phyloP scores from a whole-genome alignment of 2,888 invertebrate species.

The Chrysomela aeneicollis region DNA sequence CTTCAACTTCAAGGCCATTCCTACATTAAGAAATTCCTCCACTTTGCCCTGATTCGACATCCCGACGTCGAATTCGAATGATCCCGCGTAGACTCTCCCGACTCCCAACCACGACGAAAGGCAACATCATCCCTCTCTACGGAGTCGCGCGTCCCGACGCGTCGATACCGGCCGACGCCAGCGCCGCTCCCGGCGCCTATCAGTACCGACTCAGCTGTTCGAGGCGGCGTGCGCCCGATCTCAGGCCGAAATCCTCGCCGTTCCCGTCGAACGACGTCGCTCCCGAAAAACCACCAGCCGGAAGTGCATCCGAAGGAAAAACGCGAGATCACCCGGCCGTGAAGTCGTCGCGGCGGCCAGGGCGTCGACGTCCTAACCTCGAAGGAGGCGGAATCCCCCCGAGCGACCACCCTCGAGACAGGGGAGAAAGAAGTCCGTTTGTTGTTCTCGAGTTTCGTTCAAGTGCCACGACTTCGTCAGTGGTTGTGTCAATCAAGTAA shows the following conservation, averaged over 20 bases:
- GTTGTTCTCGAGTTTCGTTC: neutral
- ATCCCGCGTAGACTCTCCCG: neutral
- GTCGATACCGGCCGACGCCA: constrained; percentile 38
- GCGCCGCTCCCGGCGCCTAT: constrained; percentile 55
- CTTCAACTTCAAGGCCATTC: too few species aligned
- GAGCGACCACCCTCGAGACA: neutral
- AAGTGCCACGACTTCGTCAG: too few species aligned
- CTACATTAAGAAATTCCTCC: too few species aligned
- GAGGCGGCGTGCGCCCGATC: constrained; percentile 49
- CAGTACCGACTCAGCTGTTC: constrained; percentile 54
- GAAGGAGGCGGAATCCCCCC: constrained; percentile 26
- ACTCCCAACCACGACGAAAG: too few species aligned
- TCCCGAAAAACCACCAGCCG: constrained; percentile 41
- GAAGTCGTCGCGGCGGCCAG: neutral
- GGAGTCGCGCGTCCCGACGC: constrained; percentile 6
- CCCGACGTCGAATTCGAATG: too few species aligned
- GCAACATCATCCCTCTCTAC: constrained; percentile 13
- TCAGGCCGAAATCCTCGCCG: constrained; percentile 34
- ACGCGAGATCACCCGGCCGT: constrained; percentile 3
- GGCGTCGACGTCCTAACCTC: constrained; percentile 37
- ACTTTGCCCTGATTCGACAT: too few species aligned
- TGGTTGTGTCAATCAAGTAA: too few species aligned
- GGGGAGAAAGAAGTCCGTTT: neutral
- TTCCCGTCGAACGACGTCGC: constrained; percentile 35
- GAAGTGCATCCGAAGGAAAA: constrained; percentile 32